Evolutionary conservation across 2,888 invertebrate species (phyloP).

Genomic region (Andrena trimmerana): DNA sequence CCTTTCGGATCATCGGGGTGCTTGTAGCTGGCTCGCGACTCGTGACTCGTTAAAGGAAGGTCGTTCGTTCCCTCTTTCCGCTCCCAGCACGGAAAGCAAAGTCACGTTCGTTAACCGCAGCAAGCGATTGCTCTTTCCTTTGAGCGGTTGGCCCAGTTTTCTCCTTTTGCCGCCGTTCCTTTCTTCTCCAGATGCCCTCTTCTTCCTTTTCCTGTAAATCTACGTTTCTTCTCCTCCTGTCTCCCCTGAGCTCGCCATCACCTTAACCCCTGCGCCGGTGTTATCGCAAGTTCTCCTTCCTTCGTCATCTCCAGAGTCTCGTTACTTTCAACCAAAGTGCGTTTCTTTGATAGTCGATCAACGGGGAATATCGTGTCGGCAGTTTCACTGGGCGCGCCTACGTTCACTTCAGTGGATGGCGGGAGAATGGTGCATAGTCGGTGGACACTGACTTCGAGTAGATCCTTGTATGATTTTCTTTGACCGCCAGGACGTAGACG

Average conservation of each 20-base stretch:
- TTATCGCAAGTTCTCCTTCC: constrained; percentile 39
- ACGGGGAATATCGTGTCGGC: constrained; percentile 7
- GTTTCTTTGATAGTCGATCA: constrained; percentile 53
- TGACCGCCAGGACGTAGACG: background rate
- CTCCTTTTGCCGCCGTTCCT: constrained; percentile 49
- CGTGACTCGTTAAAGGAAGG: constrained; percentile 71
- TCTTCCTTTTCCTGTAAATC: constrained; percentile 22
- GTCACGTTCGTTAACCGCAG: constrained; percentile 80
- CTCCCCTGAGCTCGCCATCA: constrained; percentile 20
- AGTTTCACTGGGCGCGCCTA: background rate
- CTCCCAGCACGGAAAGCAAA: constrained; percentile 70
- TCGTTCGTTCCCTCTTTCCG: constrained; percentile 67
- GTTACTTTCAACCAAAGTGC: constrained; percentile 37
- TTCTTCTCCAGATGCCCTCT: constrained; percentile 16
- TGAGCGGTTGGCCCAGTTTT: constrained; percentile 71
- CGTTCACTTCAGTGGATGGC: background rate
- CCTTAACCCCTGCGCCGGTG: constrained; percentile 46
- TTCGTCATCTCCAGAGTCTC: constrained; percentile 38
- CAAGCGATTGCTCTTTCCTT: constrained; percentile 77
- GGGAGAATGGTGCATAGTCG: background rate
- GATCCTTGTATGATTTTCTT: background rate
- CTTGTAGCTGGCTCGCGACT: constrained; percentile 48
- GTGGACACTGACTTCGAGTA: background rate
- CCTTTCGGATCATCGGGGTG: constrained; percentile 60
- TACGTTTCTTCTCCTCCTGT: constrained; percentile 12